Conservation (phyloP, 2,113 vertebrate species). For the Hemibagrus wyckioides region DNA sequence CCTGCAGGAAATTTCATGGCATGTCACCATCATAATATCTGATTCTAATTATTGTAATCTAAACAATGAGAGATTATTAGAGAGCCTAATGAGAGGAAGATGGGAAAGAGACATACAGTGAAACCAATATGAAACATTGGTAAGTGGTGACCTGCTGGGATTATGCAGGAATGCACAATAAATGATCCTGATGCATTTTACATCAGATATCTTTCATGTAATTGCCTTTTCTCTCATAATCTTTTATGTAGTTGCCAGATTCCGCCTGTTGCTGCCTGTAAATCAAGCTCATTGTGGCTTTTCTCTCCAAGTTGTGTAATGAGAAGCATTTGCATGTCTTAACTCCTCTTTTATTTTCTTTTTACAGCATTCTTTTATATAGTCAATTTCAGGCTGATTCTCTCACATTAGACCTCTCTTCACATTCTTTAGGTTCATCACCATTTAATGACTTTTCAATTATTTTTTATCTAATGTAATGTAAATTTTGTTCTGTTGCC, state of each 20-base stretch:
- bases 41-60: conserved; percentile 46
- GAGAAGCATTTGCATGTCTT: conserved; percentile 54
- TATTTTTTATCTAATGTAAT: conserved; percentile 36
- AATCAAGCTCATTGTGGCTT: conserved; percentile 57
- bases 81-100: conserved; percentile 23
- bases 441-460: conserved; percentile 26
- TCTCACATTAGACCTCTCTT: conserved; percentile 1
- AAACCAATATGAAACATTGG: conserved; percentile 13
- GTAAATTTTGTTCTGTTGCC: neutral
- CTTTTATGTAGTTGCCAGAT: neutral
- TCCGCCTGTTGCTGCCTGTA: neutral
- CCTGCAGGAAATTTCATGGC: conserved; percentile 47
- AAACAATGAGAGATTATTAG: conserved; percentile 37
- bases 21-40: conserved; percentile 36
- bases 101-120: conserved; percentile 6
- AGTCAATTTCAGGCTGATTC: conserved; percentile 37
- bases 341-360: conserved; percentile 49
- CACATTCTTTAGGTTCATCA: conserved; percentile 17
- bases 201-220: neutral
- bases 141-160: conserved; percentile 22
- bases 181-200: conserved; percentile 18
- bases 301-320: conserved; percentile 66
- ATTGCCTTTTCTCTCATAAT: neutral
- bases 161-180: neutral
- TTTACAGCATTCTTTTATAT: conserved; percentile 62